Base-by-base conservation (phyloP, 2,888 invertebrate genomes). In the Anagyrus pseudococci region DNA sequence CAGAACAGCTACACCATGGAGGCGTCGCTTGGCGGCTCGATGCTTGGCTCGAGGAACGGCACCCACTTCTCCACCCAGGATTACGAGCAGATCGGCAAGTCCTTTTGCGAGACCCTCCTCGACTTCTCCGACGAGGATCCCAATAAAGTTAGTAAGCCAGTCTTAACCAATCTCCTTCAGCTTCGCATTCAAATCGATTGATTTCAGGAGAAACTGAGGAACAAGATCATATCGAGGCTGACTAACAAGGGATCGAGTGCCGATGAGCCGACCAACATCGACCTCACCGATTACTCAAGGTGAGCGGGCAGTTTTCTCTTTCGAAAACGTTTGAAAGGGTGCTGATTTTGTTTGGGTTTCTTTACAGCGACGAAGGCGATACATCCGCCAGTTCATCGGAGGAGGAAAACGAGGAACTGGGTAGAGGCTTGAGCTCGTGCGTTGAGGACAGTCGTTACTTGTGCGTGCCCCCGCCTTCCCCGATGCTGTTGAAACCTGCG, bases 1-100 rank as follows among this genome's bases (percentile, higher is more conserved):
- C 89, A 91, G 62, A 95, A 96, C 75, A 96, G 96, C 80, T 97
- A 94, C 78, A 97, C 96, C 4, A 88, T 97, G 87, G 97, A 97
- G 83, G 95, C 96, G 7, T 96, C 96, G 0, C 93, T 96, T 80
- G 94, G 94, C 54, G 97, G 96, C 10, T 93, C 96, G 2, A 89
- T 89, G 68, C 82, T 95, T 59, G 94, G 94, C 2, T 89, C 90
- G 47, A 87, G 93, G 77, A 85, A 86, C 71, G 91, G 91, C 4
- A 93, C 92, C 20, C 96, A 96, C 80, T 96, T 96, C 77, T 89
- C 88, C 25, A 88, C 88, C 22, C 84, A 84, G 75, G 92, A 93
- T 77, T 92, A 89, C 76, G 91, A 92, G 78, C 87, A 90, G 71
- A 88, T 96, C 80, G 96, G 96, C 4, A 87, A 90, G 72, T 89